Conservation (phyloP, 2,888 invertebrate genomes). For the Drosophila mercatorum region DNA sequence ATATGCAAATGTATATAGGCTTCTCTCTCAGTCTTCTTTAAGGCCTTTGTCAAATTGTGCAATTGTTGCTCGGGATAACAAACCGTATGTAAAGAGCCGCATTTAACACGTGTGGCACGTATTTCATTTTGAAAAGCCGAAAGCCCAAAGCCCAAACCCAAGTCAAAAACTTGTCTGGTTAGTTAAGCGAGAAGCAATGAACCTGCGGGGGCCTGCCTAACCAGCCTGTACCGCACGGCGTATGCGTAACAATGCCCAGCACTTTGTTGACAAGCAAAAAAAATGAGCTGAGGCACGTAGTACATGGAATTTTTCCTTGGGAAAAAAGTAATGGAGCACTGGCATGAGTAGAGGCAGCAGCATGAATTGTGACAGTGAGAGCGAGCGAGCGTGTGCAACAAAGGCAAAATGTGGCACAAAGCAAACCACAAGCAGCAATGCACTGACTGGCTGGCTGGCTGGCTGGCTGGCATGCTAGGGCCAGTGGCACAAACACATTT, state of each 20-base stretch:
- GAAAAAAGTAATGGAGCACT: constrained; percentile 3
- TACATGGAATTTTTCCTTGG: constrained; percentile 29
- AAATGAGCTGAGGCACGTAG: constrained; percentile 34
- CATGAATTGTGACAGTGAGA: constrained; percentile 16
- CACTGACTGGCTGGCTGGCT: background rate
- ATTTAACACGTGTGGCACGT: constrained; percentile 77
- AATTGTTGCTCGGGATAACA: constrained; percentile 59
- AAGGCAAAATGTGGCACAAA: constrained; percentile 59
- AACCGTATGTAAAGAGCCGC: constrained; percentile 52
- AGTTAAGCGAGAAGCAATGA: constrained; percentile 63
- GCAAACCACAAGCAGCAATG: constrained; percentile 23
- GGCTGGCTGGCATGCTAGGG: background rate
- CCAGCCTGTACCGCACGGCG: constrained; percentile 34
- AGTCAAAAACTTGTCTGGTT: constrained; percentile 33
- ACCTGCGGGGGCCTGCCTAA: constrained; percentile 39
- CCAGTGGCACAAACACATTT: constrained; percentile 13
- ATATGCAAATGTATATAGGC: constrained; percentile 57
- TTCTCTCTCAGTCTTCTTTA: background rate
- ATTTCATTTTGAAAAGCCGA: constrained; percentile 66
- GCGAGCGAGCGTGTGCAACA: constrained; percentile 30
- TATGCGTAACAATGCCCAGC: constrained; percentile 55
- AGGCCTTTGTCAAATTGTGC: constrained; percentile 63
- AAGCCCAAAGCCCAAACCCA: constrained; percentile 12
- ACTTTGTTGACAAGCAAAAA: constrained; percentile 20
- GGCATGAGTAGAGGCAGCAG: background rate